These are phyloP conservation scores for Perca schrenkii DNA, from an alignment of 2,113 vertebrate species.

Conservation along the genomic window DNA sequence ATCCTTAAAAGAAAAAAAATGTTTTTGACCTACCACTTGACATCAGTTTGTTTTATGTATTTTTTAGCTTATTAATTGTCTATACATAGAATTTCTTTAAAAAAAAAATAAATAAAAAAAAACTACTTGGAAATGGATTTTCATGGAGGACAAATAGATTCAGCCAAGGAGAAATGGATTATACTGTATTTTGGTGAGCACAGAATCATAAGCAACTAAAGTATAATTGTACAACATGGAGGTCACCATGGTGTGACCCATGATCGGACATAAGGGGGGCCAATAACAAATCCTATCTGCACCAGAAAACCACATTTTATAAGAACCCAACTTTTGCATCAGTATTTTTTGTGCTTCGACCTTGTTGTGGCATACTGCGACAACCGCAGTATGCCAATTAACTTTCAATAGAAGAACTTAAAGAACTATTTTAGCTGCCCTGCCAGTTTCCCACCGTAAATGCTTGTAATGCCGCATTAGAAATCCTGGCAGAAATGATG, in stretches of 20 bases:
- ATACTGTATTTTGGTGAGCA: background rate
- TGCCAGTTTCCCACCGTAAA: constrained; percentile 38
- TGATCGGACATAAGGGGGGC: background rate
- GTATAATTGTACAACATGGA: background rate
- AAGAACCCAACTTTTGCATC: constrained; percentile 8
- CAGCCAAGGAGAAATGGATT: background rate
- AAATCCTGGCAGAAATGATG: constrained; percentile 50
- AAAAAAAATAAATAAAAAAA: background rate
- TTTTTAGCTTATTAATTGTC: background rate
- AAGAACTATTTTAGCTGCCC: constrained; percentile 22
- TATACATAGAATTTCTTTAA: background rate
- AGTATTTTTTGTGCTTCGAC: constrained; percentile 26
- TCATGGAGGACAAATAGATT: background rate
- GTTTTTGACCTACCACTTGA: background rate
- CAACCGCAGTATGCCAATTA: constrained; percentile 21
- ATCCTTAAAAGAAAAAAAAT: background rate
- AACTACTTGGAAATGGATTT: background rate
- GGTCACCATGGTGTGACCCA: background rate
- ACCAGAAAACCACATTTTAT: background rate
- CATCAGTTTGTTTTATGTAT: background rate
- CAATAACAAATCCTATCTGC: background rate
- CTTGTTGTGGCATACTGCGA: background rate
- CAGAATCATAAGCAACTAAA: background rate
- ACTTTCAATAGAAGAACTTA: constrained; percentile 12
- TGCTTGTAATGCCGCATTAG: constrained; percentile 31